Conservation (phyloP, 2,888 invertebrate genomes). For the Notodonta dromedarius region DNA sequence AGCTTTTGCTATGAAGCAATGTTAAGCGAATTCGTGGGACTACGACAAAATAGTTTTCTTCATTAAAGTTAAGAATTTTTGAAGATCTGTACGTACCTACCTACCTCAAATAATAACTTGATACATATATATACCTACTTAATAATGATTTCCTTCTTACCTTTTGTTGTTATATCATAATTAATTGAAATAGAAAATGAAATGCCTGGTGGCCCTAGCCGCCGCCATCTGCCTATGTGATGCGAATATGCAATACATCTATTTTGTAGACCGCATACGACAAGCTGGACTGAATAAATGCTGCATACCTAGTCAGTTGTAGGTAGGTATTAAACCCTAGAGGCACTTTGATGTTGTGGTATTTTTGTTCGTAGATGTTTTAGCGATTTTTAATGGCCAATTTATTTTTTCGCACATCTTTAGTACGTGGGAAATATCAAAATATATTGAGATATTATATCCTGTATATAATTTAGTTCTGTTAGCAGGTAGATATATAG, state of each 20-base stretch:
- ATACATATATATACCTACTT: no score
- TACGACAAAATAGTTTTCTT: no score
- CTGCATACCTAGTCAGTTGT: background rate
- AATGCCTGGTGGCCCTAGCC: background rate
- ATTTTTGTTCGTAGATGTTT: background rate
- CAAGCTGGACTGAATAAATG: background rate
- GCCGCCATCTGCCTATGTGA: background rate
- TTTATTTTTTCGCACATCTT: background rate
- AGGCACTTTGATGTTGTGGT: background rate
- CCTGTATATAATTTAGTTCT: no score
- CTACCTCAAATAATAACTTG: no score
- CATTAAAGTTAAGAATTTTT: no score
- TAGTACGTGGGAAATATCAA: background rate
- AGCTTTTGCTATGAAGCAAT: no score
- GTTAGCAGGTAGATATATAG: no score
- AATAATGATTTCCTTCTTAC: no score
- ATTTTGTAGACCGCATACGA: background rate
- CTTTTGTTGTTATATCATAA: no score
- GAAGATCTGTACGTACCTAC: no score
- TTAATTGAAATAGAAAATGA: background rate
- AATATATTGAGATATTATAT: no score
- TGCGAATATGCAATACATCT: background rate
- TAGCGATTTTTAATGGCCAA: background rate
- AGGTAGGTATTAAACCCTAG: background rate
- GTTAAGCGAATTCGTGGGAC: no score